A percentile compares a stretch with the other conserved stretches of the same genome.
These are phyloP conservation scores for Adrianichthys oophorus DNA, from an alignment of 2,797 vertebrate genomes.

Conservation along the genomic window DNA sequence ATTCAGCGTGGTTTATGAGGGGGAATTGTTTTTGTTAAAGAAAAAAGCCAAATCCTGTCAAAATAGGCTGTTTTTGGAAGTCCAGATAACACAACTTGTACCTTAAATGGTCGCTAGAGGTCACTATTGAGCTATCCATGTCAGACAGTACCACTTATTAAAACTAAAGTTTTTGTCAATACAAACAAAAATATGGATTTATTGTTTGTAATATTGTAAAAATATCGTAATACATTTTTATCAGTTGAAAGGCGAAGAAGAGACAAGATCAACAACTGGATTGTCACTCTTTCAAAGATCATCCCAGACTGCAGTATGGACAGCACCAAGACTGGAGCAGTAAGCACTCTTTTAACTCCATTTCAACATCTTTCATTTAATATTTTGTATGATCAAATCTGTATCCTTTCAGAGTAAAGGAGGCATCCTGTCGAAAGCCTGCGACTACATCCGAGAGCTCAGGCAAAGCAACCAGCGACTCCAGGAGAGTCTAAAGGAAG, in stretches of 20 bases:
- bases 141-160: background rate
- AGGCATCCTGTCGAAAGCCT: slow-evolving; percentile 92
- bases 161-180: background rate
- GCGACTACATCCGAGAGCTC: slow-evolving; percentile 90
- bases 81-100: slow-evolving; percentile 4
- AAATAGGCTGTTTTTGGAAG: slow-evolving; percentile 23
- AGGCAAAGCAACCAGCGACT: slow-evolving; percentile 87
- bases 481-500: slow-evolving; percentile 87
- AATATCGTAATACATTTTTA: background rate
- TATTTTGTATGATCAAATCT: slow-evolving; percentile 1
- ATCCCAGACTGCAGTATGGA: slow-evolving; percentile 91
- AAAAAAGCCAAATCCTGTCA: slow-evolving; percentile 32
- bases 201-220: background rate
- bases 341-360: slow-evolving; percentile 51
- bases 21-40: slow-evolving; percentile 19
- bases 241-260: slow-evolving; percentile 88
- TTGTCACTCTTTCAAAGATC: slow-evolving; percentile 91
- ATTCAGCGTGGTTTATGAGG: slow-evolving; percentile 16
- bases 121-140: slow-evolving; percentile 56
- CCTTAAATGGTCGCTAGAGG: slow-evolving; percentile 55
- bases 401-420: slow-evolving; percentile 85
- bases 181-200: background rate
- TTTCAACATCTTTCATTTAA: no score
- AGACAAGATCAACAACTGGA: slow-evolving; percentile 98
- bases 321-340: slow-evolving; percentile 88